Percentiles rank a stretch among this genome's conserved stretches.
These are phyloP conservation scores for Chrysina gloriosa DNA, from an alignment of 2,888 invertebrate species.

Conservation along the genomic window DNA sequence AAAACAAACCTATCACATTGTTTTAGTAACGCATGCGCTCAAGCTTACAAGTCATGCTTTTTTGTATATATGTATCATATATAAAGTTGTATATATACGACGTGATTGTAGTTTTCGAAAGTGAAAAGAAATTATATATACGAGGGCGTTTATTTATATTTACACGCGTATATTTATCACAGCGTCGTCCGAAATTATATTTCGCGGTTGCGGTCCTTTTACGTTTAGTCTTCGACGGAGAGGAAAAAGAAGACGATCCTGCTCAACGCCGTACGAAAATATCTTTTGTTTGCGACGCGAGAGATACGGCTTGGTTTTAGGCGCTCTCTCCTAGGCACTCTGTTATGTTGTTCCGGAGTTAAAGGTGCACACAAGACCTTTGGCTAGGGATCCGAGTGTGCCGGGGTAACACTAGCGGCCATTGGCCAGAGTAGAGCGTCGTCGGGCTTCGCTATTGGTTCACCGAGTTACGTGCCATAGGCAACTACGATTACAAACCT, in stretches of 20 bases:
- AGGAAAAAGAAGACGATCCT: background rate
- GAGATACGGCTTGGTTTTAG: slow-evolving; percentile 55
- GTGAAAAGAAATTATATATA: background rate
- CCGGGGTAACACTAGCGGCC: slow-evolving; percentile 64
- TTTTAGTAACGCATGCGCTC: slow-evolving; percentile 42
- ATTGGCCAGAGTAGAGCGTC: slow-evolving; percentile 62
- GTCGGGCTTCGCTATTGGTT: slow-evolving; percentile 62
- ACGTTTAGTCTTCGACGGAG: slow-evolving; percentile 1
- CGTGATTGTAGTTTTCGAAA: background rate
- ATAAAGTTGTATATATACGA: no score
- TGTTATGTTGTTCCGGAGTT: slow-evolving; percentile 36
- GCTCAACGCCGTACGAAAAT: slow-evolving; percentile 36
- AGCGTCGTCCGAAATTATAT: slow-evolving; percentile 22
- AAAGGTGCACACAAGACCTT: slow-evolving; percentile 57
- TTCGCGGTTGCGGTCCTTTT: background rate
- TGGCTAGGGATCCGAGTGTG: slow-evolving; percentile 59
- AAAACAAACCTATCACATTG: slow-evolving; percentile 39
- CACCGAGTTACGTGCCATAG: slow-evolving; percentile 63
- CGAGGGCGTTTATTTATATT: background rate
- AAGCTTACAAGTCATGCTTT: slow-evolving; percentile 3
- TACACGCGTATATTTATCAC: slow-evolving; percentile 6
- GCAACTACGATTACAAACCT: slow-evolving; percentile 62
- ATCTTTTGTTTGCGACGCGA: slow-evolving; percentile 26
- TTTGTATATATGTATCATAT: background rate
- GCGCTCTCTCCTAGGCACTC: slow-evolving; percentile 53